These are phyloP conservation scores for Scrobipalpa costella DNA, from an alignment of 2,888 invertebrate genomes.

Conservation along the genomic window DNA sequence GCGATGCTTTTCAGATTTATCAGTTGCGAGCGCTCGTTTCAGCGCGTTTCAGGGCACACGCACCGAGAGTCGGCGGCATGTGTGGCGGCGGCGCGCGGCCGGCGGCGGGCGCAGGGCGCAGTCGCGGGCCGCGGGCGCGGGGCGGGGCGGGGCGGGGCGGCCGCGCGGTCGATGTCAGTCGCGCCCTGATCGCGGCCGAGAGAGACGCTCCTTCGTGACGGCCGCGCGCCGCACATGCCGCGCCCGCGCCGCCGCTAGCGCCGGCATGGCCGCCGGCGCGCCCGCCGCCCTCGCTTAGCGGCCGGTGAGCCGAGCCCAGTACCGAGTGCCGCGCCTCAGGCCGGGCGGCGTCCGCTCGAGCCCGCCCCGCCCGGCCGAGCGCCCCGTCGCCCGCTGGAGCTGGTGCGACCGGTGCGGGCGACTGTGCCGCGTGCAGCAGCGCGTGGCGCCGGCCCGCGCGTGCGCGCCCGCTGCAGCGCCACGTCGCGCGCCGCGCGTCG, in stretches of 20 bases:
- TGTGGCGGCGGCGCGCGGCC: conserved; percentile 4
- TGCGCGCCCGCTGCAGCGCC: conserved; percentile 21
- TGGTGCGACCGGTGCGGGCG: conserved; percentile 35
- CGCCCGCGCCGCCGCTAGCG: conserved; percentile 61
- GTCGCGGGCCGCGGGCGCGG: conserved; percentile 38
- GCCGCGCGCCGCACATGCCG: conserved; percentile 62
- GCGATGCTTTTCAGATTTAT: conserved; percentile 10
- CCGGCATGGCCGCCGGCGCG: conserved; percentile 59
- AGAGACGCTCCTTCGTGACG: conserved; percentile 51
- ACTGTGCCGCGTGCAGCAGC: conserved; percentile 35
- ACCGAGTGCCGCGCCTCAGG: conserved; percentile 28
- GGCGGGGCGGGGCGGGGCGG: conserved; percentile 38
- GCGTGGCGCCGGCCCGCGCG: conserved; percentile 27
- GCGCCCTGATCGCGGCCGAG: conserved; percentile 63
- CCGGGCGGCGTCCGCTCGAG: conserved; percentile 33
- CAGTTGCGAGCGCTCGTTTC: conserved; percentile 13
- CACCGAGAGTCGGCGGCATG: conserved; percentile 18
- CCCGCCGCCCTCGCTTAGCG: conserved; percentile 47
- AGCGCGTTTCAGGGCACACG: conserved; percentile 1
- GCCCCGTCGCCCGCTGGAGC: not conserved
- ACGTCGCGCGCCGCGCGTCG: conserved; percentile 3
- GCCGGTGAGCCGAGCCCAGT: conserved; percentile 46
- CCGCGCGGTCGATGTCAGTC: conserved; percentile 54
- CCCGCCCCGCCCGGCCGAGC: conserved; percentile 31
- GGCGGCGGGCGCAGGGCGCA: conserved; percentile 39